Evolutionary conservation across 2,888 invertebrate genomes (phyloP).

Genomic region (Shargacucullia verbasci): DNA sequence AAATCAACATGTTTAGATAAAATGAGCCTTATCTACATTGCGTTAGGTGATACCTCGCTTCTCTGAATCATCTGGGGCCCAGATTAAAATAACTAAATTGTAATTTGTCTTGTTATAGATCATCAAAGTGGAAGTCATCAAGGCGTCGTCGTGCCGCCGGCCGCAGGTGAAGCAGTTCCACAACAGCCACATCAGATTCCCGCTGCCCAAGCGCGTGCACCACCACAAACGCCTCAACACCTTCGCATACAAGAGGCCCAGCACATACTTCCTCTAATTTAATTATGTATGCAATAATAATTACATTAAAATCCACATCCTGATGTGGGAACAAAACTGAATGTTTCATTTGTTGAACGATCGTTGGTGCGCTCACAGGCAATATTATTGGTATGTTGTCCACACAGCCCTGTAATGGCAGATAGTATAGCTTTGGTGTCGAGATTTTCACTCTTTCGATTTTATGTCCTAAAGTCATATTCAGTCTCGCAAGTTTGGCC

Average conservation of each 20-base stretch:
- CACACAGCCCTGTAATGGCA: no score
- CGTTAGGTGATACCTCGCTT: no score
- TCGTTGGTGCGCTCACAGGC: no score
- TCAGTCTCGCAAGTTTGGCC: no score
- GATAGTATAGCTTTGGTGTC: no score
- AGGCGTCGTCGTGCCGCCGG: constrained; percentile 96
- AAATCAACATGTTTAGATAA: no score
- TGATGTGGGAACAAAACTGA: constrained; percentile 64
- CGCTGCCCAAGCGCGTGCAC: constrained; percentile 96
- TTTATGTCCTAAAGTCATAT: no score
- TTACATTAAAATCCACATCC: constrained; percentile 74
- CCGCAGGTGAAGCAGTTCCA: constrained; percentile 99
- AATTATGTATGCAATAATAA: constrained; percentile 65
- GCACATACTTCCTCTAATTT: constrained; percentile 92
- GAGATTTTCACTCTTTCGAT: no score
- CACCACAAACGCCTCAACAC: constrained; percentile 95
- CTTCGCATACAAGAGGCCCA: constrained; percentile 95
- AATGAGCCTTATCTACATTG: no score
- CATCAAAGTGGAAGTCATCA: constrained; percentile 98
- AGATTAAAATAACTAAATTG: background rate
- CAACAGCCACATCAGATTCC: constrained; percentile 98
- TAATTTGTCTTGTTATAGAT: constrained; percentile 90
- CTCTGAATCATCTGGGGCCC: no score
- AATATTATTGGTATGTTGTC: no score
- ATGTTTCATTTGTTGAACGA: constrained; percentile 40